Base-by-base conservation (phyloP, 1,140 invertebrate species). In the Coenobita brevimanus region DNA sequence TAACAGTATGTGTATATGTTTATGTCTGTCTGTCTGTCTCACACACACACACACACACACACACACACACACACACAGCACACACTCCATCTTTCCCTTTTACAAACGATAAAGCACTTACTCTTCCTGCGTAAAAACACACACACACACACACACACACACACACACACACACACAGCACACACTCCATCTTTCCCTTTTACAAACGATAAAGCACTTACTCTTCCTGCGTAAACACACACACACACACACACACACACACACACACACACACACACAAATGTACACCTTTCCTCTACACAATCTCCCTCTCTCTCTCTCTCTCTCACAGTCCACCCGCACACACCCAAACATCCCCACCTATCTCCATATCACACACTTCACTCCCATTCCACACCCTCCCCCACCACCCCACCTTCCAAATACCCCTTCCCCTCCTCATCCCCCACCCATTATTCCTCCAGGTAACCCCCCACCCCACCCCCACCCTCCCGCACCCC, bases 291-390 rank as follows among this genome's bases (percentile, higher is more conserved):
- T 27, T 30, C 64, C 24, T 27, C 24, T 27, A 17, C 64, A 17
- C 64, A 17, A 13, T 67, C 64, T 67, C 64, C 27, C 64, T 67
- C 64, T 67, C 64, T 67, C 64, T 67, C 64, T 67, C 64, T 67
- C 64, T 67, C 64, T 67, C 64, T 67, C 64, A 8, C 30, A 10
- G 2, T 6, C 69, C 4, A 6, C 38, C 30, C n/a, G n/a, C n/a
- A n/a, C n/a, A n/a, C n/a, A n/a, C n/a, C 30, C 3, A 6, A 13
- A 33, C n/a, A 10, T 33, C 27, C n/a, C 30, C 8, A 33, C 15
- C 30, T 15, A 27, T 24, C 6, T 30, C 30, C n/a, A 27, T 33
- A 21, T 73, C n/a, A 0, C 69, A 13, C n/a, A 10, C 30, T 33
- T n/a, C 38, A 21, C 38, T 10, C n/a, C 2, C 38, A 21, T 73